Base-by-base conservation (phyloP, 2,888 invertebrate genomes). In the Cheiracanthium punctorium region DNA sequence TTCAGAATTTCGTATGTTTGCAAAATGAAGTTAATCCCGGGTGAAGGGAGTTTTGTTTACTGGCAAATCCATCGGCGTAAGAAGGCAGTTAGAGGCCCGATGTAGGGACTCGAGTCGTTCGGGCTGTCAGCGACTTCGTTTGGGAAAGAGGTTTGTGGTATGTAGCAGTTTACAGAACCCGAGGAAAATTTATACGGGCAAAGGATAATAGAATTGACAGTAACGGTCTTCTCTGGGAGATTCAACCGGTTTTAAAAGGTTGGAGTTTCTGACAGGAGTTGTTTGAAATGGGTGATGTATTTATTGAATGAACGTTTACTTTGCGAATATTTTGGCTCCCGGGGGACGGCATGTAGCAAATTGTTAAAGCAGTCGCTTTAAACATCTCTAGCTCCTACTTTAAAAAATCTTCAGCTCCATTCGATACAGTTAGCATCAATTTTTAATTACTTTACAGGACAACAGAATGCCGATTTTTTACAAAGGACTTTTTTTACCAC, bases 41-140 rank as follows among this genome's bases (percentile, higher is more conserved):
- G 14, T 7, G 10, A 69, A 73, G 71, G 72, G 24, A 48, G 71
- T 65, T 79, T 29, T 84, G 84, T 85, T 85, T 85, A 85, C 84
- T 69, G 65, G 67, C 69, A 32, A 69, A 85, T 85, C 84, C 79
- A 74, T 85, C 84, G 84, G 30, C 84, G 84, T 58, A 24, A 48
- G 73, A 48, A 32, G 77, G 43, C 58, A 77, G 84, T 85, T 79
- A 79, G 84, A 79, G 84, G 84, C 84, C 77, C 41, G 32, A 32
- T 20, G 4, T 12, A 30, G 82, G 77, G 79, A 32, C 28, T 69
- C n/a, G 37, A 71, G 58, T 65, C 80, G 43, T 80, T 80, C 43
- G 17, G 67, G 67, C 82, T 80, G 84, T 85, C 84, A 85, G 73
- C 79, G 72, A 29, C 73, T 17, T 73, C 58, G 58, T 72, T 58